Conservation (phyloP, 2,888 invertebrate species). For the Lasioglossum pauxillum region DNA sequence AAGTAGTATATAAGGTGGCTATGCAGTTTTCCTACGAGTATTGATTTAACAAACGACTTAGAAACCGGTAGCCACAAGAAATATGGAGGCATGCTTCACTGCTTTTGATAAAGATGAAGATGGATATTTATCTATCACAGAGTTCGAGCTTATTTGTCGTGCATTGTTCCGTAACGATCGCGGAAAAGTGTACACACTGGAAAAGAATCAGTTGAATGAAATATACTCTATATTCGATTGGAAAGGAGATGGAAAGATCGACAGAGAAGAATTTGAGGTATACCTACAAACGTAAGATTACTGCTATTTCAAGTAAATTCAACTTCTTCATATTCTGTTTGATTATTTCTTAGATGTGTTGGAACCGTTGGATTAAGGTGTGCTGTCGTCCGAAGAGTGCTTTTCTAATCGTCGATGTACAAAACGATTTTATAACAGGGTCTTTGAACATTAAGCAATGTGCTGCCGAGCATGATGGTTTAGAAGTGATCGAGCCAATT, state of each 20-base stretch:
- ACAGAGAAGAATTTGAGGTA: slow-evolving; percentile 91
- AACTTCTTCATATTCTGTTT: not conserved
- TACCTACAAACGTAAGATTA: not conserved
- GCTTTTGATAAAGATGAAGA: slow-evolving; percentile 97
- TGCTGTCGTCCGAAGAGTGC: slow-evolving; percentile 91
- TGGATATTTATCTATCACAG: slow-evolving; percentile 90
- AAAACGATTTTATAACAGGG: slow-evolving; percentile 99
- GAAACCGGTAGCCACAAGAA: slow-evolving; percentile 86
- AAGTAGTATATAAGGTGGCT: slow-evolving; percentile 41
- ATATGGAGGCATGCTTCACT: slow-evolving; percentile 96
- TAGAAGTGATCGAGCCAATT: slow-evolving; percentile 96
- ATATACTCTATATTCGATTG: slow-evolving; percentile 93
- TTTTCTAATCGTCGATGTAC: slow-evolving; percentile 97
- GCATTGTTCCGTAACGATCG: slow-evolving; percentile 94
- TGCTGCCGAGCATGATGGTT: slow-evolving; percentile 95
- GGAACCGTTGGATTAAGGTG: slow-evolving; percentile 96
- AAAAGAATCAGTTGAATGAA: slow-evolving; percentile 89
- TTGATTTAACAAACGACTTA: slow-evolving; percentile 81
- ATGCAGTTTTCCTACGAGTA: slow-evolving; percentile 56
- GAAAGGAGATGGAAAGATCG: slow-evolving; percentile 91
- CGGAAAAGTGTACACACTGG: slow-evolving; percentile 92
- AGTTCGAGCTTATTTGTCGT: slow-evolving; percentile 93
- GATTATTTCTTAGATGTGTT: slow-evolving; percentile 87
- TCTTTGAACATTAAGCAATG: slow-evolving; percentile 97
- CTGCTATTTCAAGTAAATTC: not conserved